Evolutionary conservation across 2,888 invertebrate genomes (phyloP), one percentile per base, ranked within the genome.

Genomic region (Acanthosepion pharaonis): DNA sequence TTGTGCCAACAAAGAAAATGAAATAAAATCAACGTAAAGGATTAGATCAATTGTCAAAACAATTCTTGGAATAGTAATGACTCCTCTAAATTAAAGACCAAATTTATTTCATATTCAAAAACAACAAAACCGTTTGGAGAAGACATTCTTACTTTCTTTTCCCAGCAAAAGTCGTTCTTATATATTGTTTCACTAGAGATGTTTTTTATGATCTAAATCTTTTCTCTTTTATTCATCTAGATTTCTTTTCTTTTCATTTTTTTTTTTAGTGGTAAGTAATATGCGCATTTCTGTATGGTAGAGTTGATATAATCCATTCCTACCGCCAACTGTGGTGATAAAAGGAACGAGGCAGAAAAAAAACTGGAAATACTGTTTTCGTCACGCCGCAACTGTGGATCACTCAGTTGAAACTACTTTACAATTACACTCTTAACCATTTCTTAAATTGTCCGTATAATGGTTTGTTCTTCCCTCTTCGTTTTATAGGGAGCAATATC

Each of bases 391-490:
- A 78, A 78, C 33, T n/a, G 78, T 15, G 78, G 78, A 78, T 78
- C n/a, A 33, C 78, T 78, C 78, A n/a, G n/a, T n/a, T 33, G n/a
- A 78, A 15, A n/a, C 78, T n/a, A 15, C 78, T 15, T 78, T 33
- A 78, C 78, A 9, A 78, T 78, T 78, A 78, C 78, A 78, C 78
- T n/a, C 78, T n/a, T 33, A 9, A 78, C n/a, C 78, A 78, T 78
- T 78, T 78, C 78, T 33, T 78, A 78, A 78, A 78, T 78, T 78
- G 78, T n/a, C 78, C 78, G 78, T 78, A 78, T n/a, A 78, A 78
- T 78, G n/a, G 78, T 78, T 0, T 78, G 78, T n/a, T 78, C n/a
- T 78, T n/a, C 11, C 11, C 78, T 11, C n/a, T n/a, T 15, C 15
- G 78, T 33, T 78, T 78, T 78, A 33, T 78, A 33, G 78, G 78